Evolutionary conservation across 1,140 invertebrate species (phyloP).

Genomic region (Euura lappo): DNA sequence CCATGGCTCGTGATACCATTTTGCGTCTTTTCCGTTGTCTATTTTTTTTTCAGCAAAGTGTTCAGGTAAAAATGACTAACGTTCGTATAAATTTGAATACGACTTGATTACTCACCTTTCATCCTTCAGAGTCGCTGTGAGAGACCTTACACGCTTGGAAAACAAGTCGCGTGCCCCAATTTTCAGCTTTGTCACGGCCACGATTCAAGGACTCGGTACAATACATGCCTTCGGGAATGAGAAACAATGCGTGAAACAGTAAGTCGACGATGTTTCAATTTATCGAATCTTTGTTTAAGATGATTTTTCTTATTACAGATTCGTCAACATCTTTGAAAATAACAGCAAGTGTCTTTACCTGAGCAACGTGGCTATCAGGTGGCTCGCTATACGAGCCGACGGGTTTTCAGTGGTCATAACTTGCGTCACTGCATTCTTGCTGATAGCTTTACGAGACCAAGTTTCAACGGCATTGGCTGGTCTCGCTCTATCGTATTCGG

Average conservation of each 20-base stretch:
- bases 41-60: conserved; percentile 63
- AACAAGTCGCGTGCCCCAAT: conserved; percentile 68
- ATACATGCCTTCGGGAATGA: conserved; percentile 71
- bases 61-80: conserved; percentile 60
- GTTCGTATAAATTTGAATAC: neutral
- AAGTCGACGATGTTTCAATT: conserved; percentile 32
- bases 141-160: conserved; percentile 71
- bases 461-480: conserved; percentile 70
- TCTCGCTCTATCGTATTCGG: conserved; percentile 70
- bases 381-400: conserved; percentile 73
- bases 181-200: conserved; percentile 69
- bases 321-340: conserved; percentile 62
- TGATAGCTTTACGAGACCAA: conserved; percentile 64
- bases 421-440: conserved; percentile 62
- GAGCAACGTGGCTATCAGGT: conserved; percentile 68
- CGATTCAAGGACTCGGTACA: conserved; percentile 69
- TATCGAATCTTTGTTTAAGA: no score
- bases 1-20: conserved; percentile 68
- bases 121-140: conserved; percentile 60
- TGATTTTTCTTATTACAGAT: no score
- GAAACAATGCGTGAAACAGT: conserved; percentile 59
- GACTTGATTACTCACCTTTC: no score
- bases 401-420: conserved; percentile 62
- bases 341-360: conserved; percentile 65
- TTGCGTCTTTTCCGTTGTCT: conserved; percentile 62